Evolutionary conservation across 2,888 invertebrate species (phyloP), one percentile per base, ranked within the genome.

Genomic region (Pseudococcus viburni): DNA sequence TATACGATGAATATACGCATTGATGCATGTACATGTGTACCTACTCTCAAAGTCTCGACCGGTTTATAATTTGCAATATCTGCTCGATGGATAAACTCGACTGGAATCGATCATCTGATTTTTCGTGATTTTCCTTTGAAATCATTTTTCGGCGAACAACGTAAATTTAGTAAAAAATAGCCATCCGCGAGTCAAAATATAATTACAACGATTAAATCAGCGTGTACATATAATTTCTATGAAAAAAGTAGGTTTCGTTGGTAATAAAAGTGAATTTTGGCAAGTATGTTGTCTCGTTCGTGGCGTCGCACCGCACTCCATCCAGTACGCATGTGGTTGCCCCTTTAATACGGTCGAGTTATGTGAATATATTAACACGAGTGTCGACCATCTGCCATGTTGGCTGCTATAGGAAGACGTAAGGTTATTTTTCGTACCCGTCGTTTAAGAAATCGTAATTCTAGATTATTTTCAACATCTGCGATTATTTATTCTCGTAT

Each of bases 31-130:
- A 64, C 73, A 33, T 17, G 15, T 26, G 73, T 73, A 17, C 26
- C 26, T 3, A 33, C 73, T 33, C 17, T 33, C 4, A 73, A 73
- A 73, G 0, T 33, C 17, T 33, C 17, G 17, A 73, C 73, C 73
- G 39, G 73, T 73, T 73, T 73, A 33, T 33, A 73, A 73, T 73
- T 33, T 73, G 73, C 33, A 73, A 73, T 73, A 73, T 33, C 73
- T 33, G 17, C 39, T 39, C 17, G 73, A 73, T 73, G 11, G 33
- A 17, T 68, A 26, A 26, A 68, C 68, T 68, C 68, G 26, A 68
- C 19, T 68, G 26, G 68, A 8, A 33, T 73, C 64, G 22, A 64
- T 64, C 64, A 11, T 19, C 22, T 9, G 11, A 64, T 22, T 64
- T 64, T 64, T 64, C 22, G 12, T 64, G 64, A 22, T 8, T 22